A percentile compares a stretch with the other conserved stretches of the same genome.
Evolutionary conservation across 2,888 invertebrate species (phyloP).

Genomic region (Cordilura impudica): DNA sequence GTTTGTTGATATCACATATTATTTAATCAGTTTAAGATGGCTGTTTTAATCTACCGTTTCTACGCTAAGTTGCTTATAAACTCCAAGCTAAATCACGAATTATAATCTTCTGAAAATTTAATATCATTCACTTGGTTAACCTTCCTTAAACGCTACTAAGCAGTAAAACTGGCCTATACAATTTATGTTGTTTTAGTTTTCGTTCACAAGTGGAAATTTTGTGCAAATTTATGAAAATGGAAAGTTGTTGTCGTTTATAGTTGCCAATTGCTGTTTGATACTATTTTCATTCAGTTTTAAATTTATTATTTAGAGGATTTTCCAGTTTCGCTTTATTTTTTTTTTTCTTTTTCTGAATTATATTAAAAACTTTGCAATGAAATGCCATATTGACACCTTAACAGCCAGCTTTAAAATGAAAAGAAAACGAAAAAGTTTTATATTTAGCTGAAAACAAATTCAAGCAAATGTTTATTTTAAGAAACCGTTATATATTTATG

Average conservation of each 20-base stretch:
- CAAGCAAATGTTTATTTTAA: neutral
- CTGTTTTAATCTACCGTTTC: too few species aligned
- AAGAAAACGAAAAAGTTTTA: conserved; percentile 6
- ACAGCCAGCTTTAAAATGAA: conserved; percentile 12
- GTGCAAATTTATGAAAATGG: conserved; percentile 72
- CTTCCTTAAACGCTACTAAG: neutral
- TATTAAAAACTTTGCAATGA: neutral
- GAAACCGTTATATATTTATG: neutral
- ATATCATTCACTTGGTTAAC: neutral
- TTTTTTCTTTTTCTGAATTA: neutral
- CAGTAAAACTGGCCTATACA: conserved; percentile 12
- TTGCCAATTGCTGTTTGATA: conserved; percentile 38
- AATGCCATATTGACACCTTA: conserved; percentile 52
- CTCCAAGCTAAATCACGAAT: too few species aligned
- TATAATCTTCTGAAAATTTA: neutral
- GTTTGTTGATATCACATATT: too few species aligned
- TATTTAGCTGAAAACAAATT: neutral
- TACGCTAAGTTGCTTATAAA: too few species aligned
- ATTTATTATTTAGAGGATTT: conserved; percentile 51
- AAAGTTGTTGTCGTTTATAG: conserved; percentile 67
- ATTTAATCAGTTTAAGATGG: too few species aligned
- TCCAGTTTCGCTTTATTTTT: conserved; percentile 56
- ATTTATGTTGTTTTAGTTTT: conserved; percentile 41
- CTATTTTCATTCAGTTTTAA: conserved; percentile 47
- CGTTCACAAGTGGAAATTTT: conserved; percentile 61